Evolutionary conservation across 2,888 invertebrate species (phyloP).

Genomic region (Tipula helvola): DNA sequence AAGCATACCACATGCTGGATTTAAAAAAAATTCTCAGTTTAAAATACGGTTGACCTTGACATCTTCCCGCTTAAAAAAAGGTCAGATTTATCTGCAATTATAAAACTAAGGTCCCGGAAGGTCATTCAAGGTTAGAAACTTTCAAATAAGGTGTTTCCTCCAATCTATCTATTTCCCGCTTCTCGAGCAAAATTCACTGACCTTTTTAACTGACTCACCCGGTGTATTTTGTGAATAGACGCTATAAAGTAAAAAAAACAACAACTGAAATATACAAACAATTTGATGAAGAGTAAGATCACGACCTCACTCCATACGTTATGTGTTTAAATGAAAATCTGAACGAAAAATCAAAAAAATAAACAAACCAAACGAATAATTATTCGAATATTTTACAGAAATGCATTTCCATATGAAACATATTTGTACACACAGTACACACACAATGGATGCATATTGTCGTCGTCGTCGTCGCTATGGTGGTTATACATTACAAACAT

Average conservation of each 20-base stretch:
- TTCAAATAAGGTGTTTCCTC: too few species aligned
- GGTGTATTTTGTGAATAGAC: too few species aligned
- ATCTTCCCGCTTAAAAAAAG: too few species aligned
- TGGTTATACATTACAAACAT: background rate
- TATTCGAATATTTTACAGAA: background rate
- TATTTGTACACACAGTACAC: background rate
- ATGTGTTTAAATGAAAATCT: background rate
- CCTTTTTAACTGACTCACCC: too few species aligned
- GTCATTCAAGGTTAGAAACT: too few species aligned
- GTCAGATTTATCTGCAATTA: too few species aligned
- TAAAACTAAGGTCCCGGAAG: too few species aligned
- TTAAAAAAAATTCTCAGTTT: too few species aligned
- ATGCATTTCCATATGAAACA: background rate
- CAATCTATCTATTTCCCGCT: too few species aligned
- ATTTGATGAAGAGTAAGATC: background rate
- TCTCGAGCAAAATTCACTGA: background rate
- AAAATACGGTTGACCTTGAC: too few species aligned
- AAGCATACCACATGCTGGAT: too few species aligned
- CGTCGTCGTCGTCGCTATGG: background rate
- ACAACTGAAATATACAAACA: background rate
- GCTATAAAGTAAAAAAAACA: background rate
- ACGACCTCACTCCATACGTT: background rate
- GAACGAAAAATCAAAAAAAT: background rate
- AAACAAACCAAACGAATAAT: background rate
- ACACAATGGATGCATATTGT: background rate